These are phyloP conservation scores for Dendrocopos noguchii DNA, from an alignment of 2,113 vertebrate species.

Conservation along the genomic window DNA sequence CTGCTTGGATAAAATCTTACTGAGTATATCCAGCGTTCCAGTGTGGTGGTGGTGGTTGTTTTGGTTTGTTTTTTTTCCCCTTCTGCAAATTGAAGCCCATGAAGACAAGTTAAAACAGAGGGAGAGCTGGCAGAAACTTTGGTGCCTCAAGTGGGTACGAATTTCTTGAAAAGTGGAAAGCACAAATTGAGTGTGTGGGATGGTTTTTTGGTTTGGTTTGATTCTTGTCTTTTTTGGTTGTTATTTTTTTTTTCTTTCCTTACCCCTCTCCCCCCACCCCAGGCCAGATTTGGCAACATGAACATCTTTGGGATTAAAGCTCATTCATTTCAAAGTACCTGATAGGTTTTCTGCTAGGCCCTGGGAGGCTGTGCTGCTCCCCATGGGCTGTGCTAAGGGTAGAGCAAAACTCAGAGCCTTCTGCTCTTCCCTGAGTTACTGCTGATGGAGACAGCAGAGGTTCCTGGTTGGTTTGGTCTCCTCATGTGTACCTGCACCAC, in stretches of 20 bases:
- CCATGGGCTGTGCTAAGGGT: neutral
- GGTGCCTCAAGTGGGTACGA: conserved; percentile 10
- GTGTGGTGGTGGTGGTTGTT: neutral
- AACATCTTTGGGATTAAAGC: neutral
- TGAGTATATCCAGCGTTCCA: conserved; percentile 1
- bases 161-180: conserved; percentile 32
- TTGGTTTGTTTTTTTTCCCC: neutral
- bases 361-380: neutral
- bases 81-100: conserved; percentile 8
- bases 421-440: neutral
- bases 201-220: neutral
- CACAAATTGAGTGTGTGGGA: neutral
- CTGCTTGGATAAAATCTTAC: conserved; percentile 37
- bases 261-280: no score
- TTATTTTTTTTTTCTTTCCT: neutral
- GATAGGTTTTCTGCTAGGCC: neutral
- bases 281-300: neutral
- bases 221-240: neutral
- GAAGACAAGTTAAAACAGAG: conserved; percentile 42
- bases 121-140: conserved; percentile 18
- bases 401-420: neutral
- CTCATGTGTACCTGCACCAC: neutral
- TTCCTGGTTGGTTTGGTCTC: neutral
- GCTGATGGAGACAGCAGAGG: neutral
- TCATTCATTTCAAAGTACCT: rapidly evolving